Percentiles rank a stretch among this genome's conserved stretches.
phyloP scores from a whole-genome alignment of 2,113 vertebrate species.

The Paramormyrops kingsleyae region DNA sequence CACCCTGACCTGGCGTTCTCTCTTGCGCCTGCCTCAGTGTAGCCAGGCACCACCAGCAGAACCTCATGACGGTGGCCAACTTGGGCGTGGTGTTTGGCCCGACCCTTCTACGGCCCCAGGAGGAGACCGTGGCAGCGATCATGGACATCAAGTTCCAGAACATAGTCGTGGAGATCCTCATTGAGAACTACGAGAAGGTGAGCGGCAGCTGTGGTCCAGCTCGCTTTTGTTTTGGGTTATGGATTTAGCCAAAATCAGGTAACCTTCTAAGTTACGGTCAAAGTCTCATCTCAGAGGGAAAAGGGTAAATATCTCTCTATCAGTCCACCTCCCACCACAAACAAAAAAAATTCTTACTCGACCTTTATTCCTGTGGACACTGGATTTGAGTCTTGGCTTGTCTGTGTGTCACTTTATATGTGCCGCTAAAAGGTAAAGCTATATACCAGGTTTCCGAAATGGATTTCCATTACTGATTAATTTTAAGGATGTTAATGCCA shows the following conservation, averaged over 20 bases:
- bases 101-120: conserved; percentile 86
- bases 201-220: not conserved
- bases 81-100: conserved; percentile 96
- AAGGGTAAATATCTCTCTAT: not conserved
- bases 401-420: not conserved
- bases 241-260: not conserved
- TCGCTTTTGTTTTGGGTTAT: not conserved
- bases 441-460: not conserved
- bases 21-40: conserved; percentile 63
- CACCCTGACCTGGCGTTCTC: not conserved
- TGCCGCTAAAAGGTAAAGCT: not conserved
- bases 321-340: not conserved
- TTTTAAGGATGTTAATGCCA: not conserved
- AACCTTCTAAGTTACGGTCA: not conserved
- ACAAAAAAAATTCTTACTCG: not conserved
- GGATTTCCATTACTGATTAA: not conserved
- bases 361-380: not conserved
- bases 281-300: not conserved
- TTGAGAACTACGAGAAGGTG: conserved; percentile 91
- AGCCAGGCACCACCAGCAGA: conserved; percentile 88
- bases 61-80: conserved; percentile 96
- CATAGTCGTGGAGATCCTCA: conserved; percentile 94
- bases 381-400: not conserved
- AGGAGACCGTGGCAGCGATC: conserved; percentile 96
- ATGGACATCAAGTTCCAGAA: conserved; percentile 99